Base-by-base conservation (phyloP, 2,888 invertebrate genomes). In the Lasioglossum pauxillum region DNA sequence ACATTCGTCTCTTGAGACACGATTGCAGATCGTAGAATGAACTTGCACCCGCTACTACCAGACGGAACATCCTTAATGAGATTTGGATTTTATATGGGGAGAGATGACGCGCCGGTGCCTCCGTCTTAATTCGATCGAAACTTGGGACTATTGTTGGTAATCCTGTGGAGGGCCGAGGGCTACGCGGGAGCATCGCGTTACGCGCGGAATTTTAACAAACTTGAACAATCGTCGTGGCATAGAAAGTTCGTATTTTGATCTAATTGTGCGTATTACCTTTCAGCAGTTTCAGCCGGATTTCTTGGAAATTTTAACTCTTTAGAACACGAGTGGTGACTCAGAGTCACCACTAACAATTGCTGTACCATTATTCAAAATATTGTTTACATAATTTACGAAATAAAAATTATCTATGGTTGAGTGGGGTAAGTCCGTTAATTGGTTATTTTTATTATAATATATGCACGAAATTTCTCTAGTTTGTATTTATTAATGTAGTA, bases 21-120 rank as follows among this genome's bases (percentile, higher is more conserved):
- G 35, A 72, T 53, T 44, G 57, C 75, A 16, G 79, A 31, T 57
- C 60, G 44, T 76, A 23, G 14, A 73, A 78, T n/a, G 38, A 5
- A 81, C 82, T 78, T 77, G 44, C 57, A 64, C 64, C 31, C 14
- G 35, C 69, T 44, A n/a, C 41, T 23, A 10, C 31, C 41, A 64
- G 49, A 76, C 71, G 19, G 19, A 23, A 71, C 75, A 38, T 3
- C 14, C 35, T 85, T 76, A 84, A 75, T 16, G 41, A 78, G 78
- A 72, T 71, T 67, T 38, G 38, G 41, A 71, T 41, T n/a, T 71
- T 71, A 38, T 71, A 71, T 41, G 16, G 38, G 7, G 49, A 49
- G 35, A 49, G n/a, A 38, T 12, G 38, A 38, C 57, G 38, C 23
- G 35, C 8, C 12, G 10, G 14, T 12, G 1, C 69, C 35, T n/a